Percentiles rank a stretch among this genome's conserved stretches.
Conservation (phyloP, 1,140 invertebrate species). For the Pemphigus obesinymphae region DNA sequence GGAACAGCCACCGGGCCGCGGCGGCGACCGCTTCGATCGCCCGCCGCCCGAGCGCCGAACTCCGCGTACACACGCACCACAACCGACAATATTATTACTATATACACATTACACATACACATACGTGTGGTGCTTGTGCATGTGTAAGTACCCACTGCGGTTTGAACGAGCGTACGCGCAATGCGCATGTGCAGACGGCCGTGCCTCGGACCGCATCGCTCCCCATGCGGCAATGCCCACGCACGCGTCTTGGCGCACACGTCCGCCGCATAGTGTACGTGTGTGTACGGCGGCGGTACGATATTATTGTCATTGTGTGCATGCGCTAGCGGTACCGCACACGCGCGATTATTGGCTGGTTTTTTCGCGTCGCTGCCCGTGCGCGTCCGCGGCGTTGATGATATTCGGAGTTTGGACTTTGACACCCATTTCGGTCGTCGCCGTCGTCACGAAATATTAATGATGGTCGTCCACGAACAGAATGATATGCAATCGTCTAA, state of each 20-base stretch:
- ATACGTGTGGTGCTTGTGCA: too few species aligned
- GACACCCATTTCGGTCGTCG: conserved; percentile 13
- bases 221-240: too few species aligned
- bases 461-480: conserved; percentile 28
- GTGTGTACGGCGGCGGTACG: neutral
- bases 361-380: neutral
- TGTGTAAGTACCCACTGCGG: neutral
- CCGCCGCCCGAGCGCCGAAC: neutral
- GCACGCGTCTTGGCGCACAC: neutral
- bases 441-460: neutral
- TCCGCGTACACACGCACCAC: neutral
- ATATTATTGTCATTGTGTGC: too few species aligned
- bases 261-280: neutral
- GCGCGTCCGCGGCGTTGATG: neutral
- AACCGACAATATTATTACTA: too few species aligned
- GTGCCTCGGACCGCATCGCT: neutral
- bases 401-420: neutral
- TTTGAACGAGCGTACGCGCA: neutral
- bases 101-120: too few species aligned
- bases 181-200: neutral
- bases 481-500: neutral
- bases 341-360: neutral
- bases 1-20: too few species aligned
- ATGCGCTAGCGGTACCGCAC: neutral
- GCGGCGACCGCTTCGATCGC: neutral